Evolutionary conservation across 2,113 vertebrate species (phyloP).

Genomic region (Menura novaehollandiae): DNA sequence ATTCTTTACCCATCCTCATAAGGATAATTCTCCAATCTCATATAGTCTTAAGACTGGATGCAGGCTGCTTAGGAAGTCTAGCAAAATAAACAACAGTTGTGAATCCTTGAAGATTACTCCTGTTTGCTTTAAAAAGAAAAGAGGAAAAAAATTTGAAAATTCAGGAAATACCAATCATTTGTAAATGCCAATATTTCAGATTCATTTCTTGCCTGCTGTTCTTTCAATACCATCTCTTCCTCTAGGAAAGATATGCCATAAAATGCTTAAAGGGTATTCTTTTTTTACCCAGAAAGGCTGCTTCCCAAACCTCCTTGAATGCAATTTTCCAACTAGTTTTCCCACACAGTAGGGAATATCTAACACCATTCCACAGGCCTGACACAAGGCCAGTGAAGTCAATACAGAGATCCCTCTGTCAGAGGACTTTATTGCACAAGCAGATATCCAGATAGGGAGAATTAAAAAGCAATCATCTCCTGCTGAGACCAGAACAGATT

Average conservation of each 20-base stretch:
- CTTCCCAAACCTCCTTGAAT: background rate
- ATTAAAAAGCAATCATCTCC: slow-evolving; percentile 6
- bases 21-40: background rate
- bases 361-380: background rate
- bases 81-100: background rate
- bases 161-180: background rate
- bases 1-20: background rate
- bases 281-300: background rate
- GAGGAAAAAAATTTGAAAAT: background rate
- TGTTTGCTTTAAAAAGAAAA: background rate
- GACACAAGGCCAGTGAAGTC: background rate
- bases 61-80: background rate
- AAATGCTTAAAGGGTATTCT: background rate
- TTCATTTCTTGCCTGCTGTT: background rate
- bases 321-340: background rate
- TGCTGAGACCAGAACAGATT: background rate
- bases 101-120: background rate
- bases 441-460: background rate
- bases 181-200: background rate
- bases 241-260: background rate
- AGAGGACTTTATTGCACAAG: background rate
- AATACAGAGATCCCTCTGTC: background rate
- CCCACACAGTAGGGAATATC: background rate
- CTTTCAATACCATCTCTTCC: background rate
- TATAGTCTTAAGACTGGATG: background rate